Base-by-base conservation (phyloP, 2,113 vertebrate species). In the Sinocyclocheilus grahami region DNA sequence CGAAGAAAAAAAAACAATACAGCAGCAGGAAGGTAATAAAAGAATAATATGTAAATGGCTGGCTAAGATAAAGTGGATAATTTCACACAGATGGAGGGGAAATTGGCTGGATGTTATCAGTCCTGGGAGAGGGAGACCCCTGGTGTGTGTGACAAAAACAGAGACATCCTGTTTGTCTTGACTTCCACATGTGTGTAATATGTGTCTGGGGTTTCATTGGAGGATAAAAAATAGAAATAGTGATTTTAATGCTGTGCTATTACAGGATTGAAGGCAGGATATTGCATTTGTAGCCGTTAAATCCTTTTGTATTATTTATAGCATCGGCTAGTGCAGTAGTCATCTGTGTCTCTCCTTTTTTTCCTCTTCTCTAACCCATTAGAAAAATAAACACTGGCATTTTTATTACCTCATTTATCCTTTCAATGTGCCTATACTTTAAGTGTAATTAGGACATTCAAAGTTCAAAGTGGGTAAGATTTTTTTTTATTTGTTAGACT, bases 71-170 rank as follows among this genome's bases (percentile, higher is more conserved):
- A 53, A 80, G 72, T n/a, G 27, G 65, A 83, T 88, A 74, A 84
- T 76, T 55, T 84, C 60, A 76, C 84, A 88, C 75, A 90, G 90
- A 92, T 86, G 86, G 90, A 89, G 85, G 91, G 89, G 85, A 93
- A 94, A 95, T 94, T 93, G 92, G 88, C 89, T 92, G 86, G 90
- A 91, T 93, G 90, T 90, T 94, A 94, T 95, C 93, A 89, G 85
- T 87, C 83, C 48, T 48, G 77, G 81, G 82, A 69, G 72, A 78
- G 60, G 82, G 74, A 88, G 90, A 92, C 91, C 85, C 88, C 90
- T 93, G 89, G 89, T 91, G 91, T 88, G 87, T 86, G 86, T 89
- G 89, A 90, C 87, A 85, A 78, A 91, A 87, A 92, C 78, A 85
- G 75, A 74, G n/a, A 24, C 78, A 86, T 78, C 16, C 62, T 85